Conservation (phyloP, 2,888 invertebrate species). For the Coleophora flavipennella region DNA sequence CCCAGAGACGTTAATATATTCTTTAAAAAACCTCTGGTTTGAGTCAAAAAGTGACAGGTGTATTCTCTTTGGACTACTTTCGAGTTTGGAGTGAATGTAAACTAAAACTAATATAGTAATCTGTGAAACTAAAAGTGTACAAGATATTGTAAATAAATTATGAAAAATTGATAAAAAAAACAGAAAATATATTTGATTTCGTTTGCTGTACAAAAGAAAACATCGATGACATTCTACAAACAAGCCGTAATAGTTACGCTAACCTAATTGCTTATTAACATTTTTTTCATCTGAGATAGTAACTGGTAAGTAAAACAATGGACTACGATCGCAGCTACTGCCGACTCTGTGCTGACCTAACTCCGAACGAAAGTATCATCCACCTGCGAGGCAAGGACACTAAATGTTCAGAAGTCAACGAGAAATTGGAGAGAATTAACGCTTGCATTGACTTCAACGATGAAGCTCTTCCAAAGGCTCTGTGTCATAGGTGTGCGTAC, state of each 20-base stretch:
- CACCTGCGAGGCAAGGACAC: constrained; percentile 27
- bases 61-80: neutral
- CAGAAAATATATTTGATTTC: too few species aligned
- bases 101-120: constrained; percentile 26
- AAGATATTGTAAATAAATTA: too few species aligned
- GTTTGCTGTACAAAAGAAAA: too few species aligned
- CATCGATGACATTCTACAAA: too few species aligned
- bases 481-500: constrained; percentile 38
- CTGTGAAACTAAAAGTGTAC: too few species aligned
- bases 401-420: constrained; percentile 19
- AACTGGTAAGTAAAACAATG: constrained; percentile 17
- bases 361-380: constrained; percentile 29
- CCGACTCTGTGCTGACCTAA: constrained; percentile 38
- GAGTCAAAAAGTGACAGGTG: too few species aligned
- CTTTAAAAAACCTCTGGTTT: too few species aligned
- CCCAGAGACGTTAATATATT: too few species aligned
- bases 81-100: constrained; percentile 19
- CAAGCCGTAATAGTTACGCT: too few species aligned
- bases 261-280: too few species aligned
- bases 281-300: too few species aligned
- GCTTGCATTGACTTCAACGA: constrained; percentile 28
- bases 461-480: constrained; percentile 31
- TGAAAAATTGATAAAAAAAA: too few species aligned
- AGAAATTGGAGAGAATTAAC: constrained; percentile 35
- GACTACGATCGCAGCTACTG: constrained; percentile 25